A percentile compares a stretch with the other conserved stretches of the same genome.
Conservation (phyloP, 2,888 invertebrate species). For the Drosophila anomalipes region DNA sequence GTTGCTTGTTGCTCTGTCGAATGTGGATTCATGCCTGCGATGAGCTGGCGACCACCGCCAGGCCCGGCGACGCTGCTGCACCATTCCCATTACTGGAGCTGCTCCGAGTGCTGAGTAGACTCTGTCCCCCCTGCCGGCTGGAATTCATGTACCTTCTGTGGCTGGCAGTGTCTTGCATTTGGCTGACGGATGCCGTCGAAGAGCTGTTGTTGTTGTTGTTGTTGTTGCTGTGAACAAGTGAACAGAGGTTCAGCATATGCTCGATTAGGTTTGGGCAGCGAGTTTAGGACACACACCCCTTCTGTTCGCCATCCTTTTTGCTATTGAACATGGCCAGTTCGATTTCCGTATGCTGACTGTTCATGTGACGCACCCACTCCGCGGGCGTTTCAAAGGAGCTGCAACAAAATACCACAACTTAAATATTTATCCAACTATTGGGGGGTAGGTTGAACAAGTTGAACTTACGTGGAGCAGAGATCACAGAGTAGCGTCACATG, state of each 20-base stretch:
- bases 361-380: constrained; percentile 95
- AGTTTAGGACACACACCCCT: constrained; percentile 89
- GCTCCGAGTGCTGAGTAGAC: constrained; percentile 30
- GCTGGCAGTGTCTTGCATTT: constrained; percentile 36
- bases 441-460: rapidly evolving
- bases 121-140: constrained; percentile 32
- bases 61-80: constrained; percentile 33
- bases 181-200: constrained; percentile 32
- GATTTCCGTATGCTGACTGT: constrained; percentile 92
- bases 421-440: background rate
- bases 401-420: constrained; percentile 4
- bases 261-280: constrained; percentile 23
- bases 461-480: constrained; percentile 89
- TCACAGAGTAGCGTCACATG: constrained; percentile 92
- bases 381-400: constrained; percentile 90
- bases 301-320: constrained; percentile 82
- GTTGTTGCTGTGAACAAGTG: constrained; percentile 62
- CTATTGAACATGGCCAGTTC: constrained; percentile 89
- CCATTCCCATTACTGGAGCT: constrained; percentile 39
- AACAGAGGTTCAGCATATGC: constrained; percentile 67
- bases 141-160: constrained; percentile 33
- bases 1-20: constrained; percentile 12
- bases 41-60: constrained; percentile 35
- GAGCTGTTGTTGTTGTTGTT: constrained; percentile 17
- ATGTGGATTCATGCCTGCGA: constrained; percentile 47